Evolutionary conservation across 2,888 invertebrate genomes (phyloP).

Genomic region (Microplitis manilae): DNA sequence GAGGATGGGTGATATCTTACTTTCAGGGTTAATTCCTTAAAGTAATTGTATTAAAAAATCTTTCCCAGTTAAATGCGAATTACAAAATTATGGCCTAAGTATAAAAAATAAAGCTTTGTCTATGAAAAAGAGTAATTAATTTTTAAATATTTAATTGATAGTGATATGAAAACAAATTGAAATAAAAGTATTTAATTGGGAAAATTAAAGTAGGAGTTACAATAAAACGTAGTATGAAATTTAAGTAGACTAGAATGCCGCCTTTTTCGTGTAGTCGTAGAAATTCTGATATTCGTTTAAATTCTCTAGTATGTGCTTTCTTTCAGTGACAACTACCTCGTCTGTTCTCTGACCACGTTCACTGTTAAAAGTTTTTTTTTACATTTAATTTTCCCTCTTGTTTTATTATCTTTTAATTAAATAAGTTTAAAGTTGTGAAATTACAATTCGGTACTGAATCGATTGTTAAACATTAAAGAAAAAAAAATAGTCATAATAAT

Average conservation of each 20-base stretch:
- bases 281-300: constrained; percentile 13
- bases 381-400: neutral
- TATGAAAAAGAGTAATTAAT: too few relatives aligned
- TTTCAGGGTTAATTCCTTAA: too few relatives aligned
- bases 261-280: constrained; percentile 36
- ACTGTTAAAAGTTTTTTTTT: constrained; percentile 2
- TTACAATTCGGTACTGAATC: neutral
- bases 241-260: constrained; percentile 19
- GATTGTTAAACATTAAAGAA: neutral
- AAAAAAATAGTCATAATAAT: neutral
- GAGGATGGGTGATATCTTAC: too few relatives aligned
- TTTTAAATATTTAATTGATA: too few relatives aligned
- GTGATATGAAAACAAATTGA: neutral
- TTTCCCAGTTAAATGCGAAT: too few relatives aligned
- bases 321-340: constrained; percentile 15
- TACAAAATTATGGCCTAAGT: too few relatives aligned
- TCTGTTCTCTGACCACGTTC: constrained; percentile 32
- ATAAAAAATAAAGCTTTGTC: too few relatives aligned
- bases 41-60: too few relatives aligned
- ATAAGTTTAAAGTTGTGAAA: neutral
- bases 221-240: constrained; percentile 3
- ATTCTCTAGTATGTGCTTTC: constrained; percentile 10
- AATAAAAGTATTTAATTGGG: constrained; percentile 5
- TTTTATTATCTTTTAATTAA: constrained; percentile 12
- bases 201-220: constrained; percentile 32